Evolutionary conservation across 2,113 vertebrate genomes (phyloP).

Genomic region (Phrynocephalus versicolor): DNA sequence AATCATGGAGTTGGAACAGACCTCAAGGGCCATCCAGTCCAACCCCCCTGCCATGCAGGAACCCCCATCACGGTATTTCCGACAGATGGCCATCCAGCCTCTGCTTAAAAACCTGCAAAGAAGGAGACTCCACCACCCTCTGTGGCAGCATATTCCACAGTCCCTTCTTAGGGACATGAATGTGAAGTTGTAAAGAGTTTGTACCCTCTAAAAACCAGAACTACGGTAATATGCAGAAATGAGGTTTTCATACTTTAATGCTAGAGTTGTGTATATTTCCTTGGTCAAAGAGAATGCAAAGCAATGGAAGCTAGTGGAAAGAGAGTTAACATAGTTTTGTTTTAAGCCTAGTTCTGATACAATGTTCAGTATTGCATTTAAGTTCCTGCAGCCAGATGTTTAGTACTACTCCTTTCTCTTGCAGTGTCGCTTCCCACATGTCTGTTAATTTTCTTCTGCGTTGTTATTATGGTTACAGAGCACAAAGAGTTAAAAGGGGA

Average conservation of each 20-base stretch:
- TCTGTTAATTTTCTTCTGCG: conserved; percentile 27
- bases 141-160: neutral
- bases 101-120: too few relatives aligned
- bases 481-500: neutral
- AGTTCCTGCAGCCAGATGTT: conserved; percentile 14
- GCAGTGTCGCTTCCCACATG: neutral
- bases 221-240: neutral
- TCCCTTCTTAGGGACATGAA: neutral
- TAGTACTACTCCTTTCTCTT: conserved; percentile 26
- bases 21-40: too few relatives aligned
- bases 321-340: neutral
- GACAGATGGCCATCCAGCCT: too few relatives aligned
- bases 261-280: neutral
- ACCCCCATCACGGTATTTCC: too few relatives aligned
- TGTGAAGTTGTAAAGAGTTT: neutral
- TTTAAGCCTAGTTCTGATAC: neutral
- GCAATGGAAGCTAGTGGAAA: neutral
- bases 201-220: neutral
- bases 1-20: too few relatives aligned
- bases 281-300: neutral
- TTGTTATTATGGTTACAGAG: conserved; percentile 10
- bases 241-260: neutral
- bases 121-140: too few relatives aligned
- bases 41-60: too few relatives aligned
- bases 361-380: neutral